Conservation (phyloP, 2,113 vertebrate genomes). For the Heterocephalus glaber region DNA sequence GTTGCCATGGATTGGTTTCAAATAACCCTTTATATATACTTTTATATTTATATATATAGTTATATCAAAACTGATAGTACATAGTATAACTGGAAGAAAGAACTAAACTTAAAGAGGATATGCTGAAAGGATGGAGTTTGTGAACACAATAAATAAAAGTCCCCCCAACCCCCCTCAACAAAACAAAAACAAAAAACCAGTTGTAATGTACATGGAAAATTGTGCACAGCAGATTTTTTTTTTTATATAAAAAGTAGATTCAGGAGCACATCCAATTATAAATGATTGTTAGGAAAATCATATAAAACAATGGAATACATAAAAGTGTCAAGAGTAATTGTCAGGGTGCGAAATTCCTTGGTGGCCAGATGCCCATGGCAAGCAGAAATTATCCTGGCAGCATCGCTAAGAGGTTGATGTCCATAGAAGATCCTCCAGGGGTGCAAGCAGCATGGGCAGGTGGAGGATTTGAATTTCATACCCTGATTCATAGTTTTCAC, state of each 20-base stretch:
- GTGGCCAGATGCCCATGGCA: constrained; percentile 88
- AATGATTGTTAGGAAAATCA: constrained; percentile 94
- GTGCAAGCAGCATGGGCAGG: constrained; percentile 83
- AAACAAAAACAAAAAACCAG: constrained; percentile 89
- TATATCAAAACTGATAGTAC: constrained; percentile 93
- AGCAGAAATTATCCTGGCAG: constrained; percentile 86
- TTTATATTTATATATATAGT: constrained; percentile 91
- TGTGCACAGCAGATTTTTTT: constrained; percentile 95
- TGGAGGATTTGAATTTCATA: constrained; percentile 88
- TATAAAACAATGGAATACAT: constrained; percentile 99
- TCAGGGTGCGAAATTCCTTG: constrained; percentile 90
- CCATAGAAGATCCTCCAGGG: constrained; percentile 86
- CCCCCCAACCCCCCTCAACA: constrained; percentile 78
- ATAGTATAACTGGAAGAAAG: constrained; percentile 89
- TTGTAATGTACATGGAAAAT: constrained; percentile 94
- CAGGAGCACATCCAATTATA: constrained; percentile 98
- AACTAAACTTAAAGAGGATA: constrained; percentile 90
- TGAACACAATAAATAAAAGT: constrained; percentile 99
- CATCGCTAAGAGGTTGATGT: constrained; percentile 83
- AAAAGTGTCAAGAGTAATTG: constrained; percentile 95
- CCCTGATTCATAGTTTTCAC: constrained; percentile 89
- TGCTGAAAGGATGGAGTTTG: constrained; percentile 89
- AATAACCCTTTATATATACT: constrained; percentile 92
- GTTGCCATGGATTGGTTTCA: constrained; percentile 93
- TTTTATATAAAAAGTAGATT: constrained; percentile 93